These are phyloP conservation scores for Oryzias sinensis DNA, from an alignment of 2,797 vertebrate genomes.

Conservation along the genomic window DNA sequence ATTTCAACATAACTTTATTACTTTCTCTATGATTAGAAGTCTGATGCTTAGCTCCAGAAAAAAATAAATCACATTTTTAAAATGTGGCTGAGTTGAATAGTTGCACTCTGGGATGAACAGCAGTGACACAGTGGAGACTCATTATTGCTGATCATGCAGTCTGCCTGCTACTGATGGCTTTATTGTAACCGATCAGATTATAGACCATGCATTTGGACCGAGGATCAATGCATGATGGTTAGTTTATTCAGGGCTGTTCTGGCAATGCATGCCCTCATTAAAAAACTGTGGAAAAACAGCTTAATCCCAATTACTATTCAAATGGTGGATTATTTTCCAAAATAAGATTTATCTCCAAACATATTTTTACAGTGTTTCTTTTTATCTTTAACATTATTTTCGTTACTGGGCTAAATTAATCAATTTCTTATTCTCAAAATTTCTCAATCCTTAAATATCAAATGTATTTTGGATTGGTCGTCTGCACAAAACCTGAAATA, in stretches of 20 bases:
- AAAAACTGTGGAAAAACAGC: background rate
- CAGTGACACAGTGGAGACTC: conserved; percentile 28
- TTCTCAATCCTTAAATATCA: conserved; percentile 34
- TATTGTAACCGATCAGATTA: conserved; percentile 55
- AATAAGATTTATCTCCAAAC: background rate
- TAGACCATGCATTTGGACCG: conserved; percentile 61
- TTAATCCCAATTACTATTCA: background rate
- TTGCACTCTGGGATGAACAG: conserved; percentile 35
- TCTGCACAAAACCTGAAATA: conserved; percentile 31
- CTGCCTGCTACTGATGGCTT: conserved; percentile 51
- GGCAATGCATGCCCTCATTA: conserved; percentile 22
- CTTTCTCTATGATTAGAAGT: conserved; percentile 3
- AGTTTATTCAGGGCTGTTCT: conserved; percentile 33
- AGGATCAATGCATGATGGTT: conserved; percentile 41
- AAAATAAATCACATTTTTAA: conserved; percentile 44
- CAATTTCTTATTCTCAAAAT: conserved; percentile 19
- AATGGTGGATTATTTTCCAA: background rate
- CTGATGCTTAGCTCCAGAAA: conserved; percentile 39
- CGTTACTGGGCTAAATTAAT: conserved; percentile 3
- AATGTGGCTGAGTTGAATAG: conserved; percentile 22
- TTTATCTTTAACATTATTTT: background rate
- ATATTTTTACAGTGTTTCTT: background rate
- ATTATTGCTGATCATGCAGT: conserved; percentile 54
- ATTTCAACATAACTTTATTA: conserved; percentile 3
- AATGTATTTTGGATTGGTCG: conserved; percentile 42